A percentile compares a stretch with the other conserved stretches of the same genome.
phyloP scores from a whole-genome alignment of 2,797 vertebrate species.

The Pangasius larnaudii region DNA sequence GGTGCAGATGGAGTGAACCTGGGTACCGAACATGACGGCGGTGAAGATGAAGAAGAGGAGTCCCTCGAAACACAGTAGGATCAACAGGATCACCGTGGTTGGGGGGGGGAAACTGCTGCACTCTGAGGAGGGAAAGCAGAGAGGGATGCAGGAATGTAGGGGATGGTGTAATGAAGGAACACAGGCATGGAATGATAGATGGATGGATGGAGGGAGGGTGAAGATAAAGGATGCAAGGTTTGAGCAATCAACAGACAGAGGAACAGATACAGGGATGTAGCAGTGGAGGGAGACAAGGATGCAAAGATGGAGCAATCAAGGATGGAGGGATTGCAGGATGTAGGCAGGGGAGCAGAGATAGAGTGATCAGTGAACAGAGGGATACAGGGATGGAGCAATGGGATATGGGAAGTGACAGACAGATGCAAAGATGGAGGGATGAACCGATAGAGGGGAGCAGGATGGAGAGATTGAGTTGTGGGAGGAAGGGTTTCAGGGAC shows the following conservation, averaged over 20 bases:
- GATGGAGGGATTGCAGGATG: neutral
- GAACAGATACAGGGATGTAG: neutral
- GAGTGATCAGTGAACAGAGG: neutral
- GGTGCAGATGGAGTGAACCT: constrained; percentile 95
- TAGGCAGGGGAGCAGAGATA: neutral
- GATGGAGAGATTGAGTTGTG: neutral
- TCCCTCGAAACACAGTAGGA: constrained; percentile 94
- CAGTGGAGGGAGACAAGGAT: neutral
- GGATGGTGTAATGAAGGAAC: neutral
- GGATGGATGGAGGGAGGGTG: neutral
- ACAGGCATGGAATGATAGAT: neutral
- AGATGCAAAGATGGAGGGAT: neutral
- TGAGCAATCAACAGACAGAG: neutral
- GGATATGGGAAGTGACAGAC: neutral
- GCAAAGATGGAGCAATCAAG: neutral
- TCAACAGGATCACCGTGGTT: constrained; percentile 93
- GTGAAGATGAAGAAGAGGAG: constrained; percentile 98
- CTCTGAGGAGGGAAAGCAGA: constrained; percentile 73
- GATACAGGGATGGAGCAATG: neutral
- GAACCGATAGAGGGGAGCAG: neutral
- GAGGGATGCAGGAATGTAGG: neutral
- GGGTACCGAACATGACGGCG: constrained; percentile 96
- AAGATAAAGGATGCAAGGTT: neutral
- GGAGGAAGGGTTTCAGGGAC: neutral
- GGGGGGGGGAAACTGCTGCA: constrained; percentile 96